Evolutionary conservation across 2,888 invertebrate species (phyloP).

Genomic region (Thecocarcelia acutangulata): DNA sequence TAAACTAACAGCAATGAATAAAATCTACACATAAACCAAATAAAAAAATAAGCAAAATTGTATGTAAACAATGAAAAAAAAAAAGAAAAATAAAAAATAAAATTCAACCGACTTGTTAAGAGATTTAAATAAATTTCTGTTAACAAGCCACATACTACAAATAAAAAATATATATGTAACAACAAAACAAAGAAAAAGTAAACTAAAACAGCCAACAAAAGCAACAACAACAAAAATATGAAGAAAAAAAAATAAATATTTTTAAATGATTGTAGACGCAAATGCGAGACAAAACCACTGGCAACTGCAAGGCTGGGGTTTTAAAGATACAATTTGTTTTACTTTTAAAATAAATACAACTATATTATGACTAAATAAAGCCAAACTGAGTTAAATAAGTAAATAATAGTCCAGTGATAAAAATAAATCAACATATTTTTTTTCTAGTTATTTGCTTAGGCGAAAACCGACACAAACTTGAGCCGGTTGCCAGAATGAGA

Average conservation of each 20-base stretch:
- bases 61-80: background rate
- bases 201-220: background rate
- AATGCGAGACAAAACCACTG: conserved; percentile 36
- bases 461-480: too few relatives aligned
- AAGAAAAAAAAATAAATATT: conserved; percentile 22
- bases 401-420: too few relatives aligned
- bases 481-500: too few relatives aligned
- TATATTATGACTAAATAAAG: too few relatives aligned
- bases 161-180: background rate
- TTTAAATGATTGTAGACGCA: conserved; percentile 23
- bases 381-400: too few relatives aligned
- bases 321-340: conserved; percentile 21
- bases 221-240: background rate
- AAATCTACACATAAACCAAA: background rate
- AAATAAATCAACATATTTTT: too few relatives aligned
- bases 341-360: background rate
- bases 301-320: conserved; percentile 5
- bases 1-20: background rate
- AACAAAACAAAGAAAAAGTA: conserved; percentile 2
- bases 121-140: conserved; percentile 65
- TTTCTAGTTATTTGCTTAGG: too few relatives aligned
- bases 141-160: conserved; percentile 55
- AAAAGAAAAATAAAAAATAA: too few relatives aligned
- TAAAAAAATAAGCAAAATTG: conserved; percentile 1
- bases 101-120: conserved; percentile 46